Evolutionary conservation across 2,888 invertebrate species (phyloP).

Genomic region (Apodemia zela): DNA sequence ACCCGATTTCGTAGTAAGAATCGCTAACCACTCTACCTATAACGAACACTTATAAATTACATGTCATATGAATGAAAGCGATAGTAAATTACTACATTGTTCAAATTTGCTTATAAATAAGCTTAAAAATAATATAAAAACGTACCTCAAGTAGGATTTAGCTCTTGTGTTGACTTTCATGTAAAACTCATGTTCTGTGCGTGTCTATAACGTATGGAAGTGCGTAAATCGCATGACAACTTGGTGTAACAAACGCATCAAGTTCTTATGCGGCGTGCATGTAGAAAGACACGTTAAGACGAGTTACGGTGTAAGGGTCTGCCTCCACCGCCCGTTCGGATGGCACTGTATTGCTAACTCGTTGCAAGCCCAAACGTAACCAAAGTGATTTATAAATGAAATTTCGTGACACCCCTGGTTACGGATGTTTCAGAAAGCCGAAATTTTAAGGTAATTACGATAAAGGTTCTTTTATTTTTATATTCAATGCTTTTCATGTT

Average conservation of each 20-base stretch:
- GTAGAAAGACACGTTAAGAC: constrained; percentile 37
- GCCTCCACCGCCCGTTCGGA: constrained; percentile 16
- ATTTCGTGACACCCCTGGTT: constrained; percentile 54
- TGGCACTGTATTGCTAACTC: constrained; percentile 18
- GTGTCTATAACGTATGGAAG: constrained; percentile 20
- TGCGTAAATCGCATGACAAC: constrained; percentile 28
- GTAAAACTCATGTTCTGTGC: constrained; percentile 1
- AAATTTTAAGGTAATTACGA: constrained; percentile 15
- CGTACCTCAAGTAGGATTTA: constrained; percentile 11
- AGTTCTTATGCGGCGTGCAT: constrained; percentile 34
- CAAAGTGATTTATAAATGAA: constrained; percentile 61
- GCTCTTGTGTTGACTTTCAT: constrained; percentile 5
- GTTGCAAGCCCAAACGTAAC: constrained; percentile 36
- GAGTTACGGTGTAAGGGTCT: constrained; percentile 28
- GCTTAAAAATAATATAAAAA: neutral
- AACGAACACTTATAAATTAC: too few species aligned
- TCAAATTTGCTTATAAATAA: too few species aligned
- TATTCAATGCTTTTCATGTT: constrained; percentile 6
- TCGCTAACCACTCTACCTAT: too few species aligned
- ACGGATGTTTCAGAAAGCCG: constrained; percentile 11
- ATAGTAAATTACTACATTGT: too few species aligned
- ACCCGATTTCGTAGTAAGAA: too few species aligned
- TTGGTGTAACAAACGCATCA: constrained; percentile 26
- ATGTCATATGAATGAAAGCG: too few species aligned
- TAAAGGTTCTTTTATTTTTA: constrained; percentile 8